Evolutionary conservation across 2,888 invertebrate genomes (phyloP).

Genomic region (Dendrolimus houi): DNA sequence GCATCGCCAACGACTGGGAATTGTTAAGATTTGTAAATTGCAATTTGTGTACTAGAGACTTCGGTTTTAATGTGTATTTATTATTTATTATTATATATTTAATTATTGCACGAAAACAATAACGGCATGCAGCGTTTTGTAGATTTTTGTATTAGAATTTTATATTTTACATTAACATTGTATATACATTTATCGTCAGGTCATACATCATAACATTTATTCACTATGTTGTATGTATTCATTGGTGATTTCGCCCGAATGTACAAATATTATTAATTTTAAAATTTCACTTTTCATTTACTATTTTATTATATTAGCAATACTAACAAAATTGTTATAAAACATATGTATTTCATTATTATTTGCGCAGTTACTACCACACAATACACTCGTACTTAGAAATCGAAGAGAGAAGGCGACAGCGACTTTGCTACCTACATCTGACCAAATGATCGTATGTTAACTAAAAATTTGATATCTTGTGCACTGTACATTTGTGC

Average conservation of each 20-base stretch:
- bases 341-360: slow-evolving; percentile 35
- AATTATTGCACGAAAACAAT: slow-evolving; percentile 1
- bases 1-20: slow-evolving; percentile 31
- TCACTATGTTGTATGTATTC: slow-evolving; percentile 3
- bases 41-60: slow-evolving; percentile 11
- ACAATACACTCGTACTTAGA: slow-evolving; percentile 73
- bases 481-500: slow-evolving; percentile 54
- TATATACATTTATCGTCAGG: slow-evolving; percentile 12
- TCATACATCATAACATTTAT: slow-evolving; percentile 2
- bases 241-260: neutral
- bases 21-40: slow-evolving; percentile 15
- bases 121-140: neutral
- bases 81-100: slow-evolving; percentile 1
- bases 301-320: slow-evolving; percentile 10
- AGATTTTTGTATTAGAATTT: neutral
- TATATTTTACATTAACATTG: neutral
- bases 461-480: slow-evolving; percentile 30
- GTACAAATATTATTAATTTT: neutral
- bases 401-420: slow-evolving; percentile 56
- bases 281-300: slow-evolving; percentile 9
- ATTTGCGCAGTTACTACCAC: slow-evolving; percentile 67
- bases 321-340: slow-evolving; percentile 11
- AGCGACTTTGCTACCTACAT: slow-evolving; percentile 56
- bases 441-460: slow-evolving; percentile 61
- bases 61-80: slow-evolving; percentile 1